Base-by-base conservation (phyloP, 2,888 invertebrate genomes). In the Drosophila suboccidentalis region DNA sequence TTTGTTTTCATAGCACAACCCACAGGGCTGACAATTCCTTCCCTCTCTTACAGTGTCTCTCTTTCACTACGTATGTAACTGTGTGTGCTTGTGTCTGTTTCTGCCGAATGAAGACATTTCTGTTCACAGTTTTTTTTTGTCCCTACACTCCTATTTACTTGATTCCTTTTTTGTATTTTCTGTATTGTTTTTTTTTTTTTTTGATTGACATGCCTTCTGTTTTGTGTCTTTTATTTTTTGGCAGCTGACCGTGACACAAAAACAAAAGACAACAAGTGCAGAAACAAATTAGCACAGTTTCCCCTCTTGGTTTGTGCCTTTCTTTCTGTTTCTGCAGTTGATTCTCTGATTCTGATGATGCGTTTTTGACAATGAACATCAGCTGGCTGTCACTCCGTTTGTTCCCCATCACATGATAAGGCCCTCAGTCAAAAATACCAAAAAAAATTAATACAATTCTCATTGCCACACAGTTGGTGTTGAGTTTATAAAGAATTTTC, bases 361-460 rank as follows among this genome's bases (percentile, higher is more conserved):
- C 71, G 67, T 87, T 87, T 83, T 77, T 87, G 83, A 87, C 85
- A 82, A 79, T 84, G 85, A 84, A 79, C 87, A 73, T 72, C 87
- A 82, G 71, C 69, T 72, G 77, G 46, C 66, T 76, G 76, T 74
- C 82, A 82, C 13, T 17, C 10, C 19, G 58, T 34, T 43, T 34
- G 41, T 44, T 62, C 58, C 26, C 26, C 26, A 26, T 26, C 26
- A 50, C 47, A 41, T 58, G 73, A 49, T 50, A 69, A 54, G 61
- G 44, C 53, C 32, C 62, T 60, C 69, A 57, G 51, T 43, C 54
- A 43, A 49, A 63, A 29, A 46, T 22, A 41, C 51, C 19, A 50
- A 43, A 26, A 38, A 26, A 26, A 9, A 26, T 19, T 3, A 43
- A 8, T 5, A 43, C 43, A 5, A 8, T 15, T 8, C n/a, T 15